A percentile compares a stretch with the other conserved stretches of the same genome.
Evolutionary conservation across 2,888 invertebrate genomes (phyloP).

Genomic region (Sarcophaga carnaria): DNA sequence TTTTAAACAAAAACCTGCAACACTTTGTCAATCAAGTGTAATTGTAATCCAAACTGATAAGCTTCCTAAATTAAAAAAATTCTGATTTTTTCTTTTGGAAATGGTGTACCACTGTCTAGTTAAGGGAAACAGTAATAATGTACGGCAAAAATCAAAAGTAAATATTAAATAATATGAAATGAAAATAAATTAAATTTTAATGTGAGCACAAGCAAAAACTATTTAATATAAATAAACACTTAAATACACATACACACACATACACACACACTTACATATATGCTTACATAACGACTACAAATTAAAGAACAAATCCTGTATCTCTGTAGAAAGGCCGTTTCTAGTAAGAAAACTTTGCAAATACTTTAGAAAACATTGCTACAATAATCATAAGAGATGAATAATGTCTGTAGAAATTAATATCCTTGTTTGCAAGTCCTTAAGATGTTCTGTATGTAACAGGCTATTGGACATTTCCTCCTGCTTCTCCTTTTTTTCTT

Average conservation of each 20-base stretch:
- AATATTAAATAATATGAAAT: slow-evolving; percentile 47
- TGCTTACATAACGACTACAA: background rate
- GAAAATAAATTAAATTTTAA: slow-evolving; percentile 54
- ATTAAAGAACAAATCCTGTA: background rate
- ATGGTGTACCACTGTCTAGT: background rate
- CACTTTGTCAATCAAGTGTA: too few relatives aligned
- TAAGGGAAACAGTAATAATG: background rate
- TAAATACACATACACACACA: background rate
- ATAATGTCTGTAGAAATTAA: too few relatives aligned
- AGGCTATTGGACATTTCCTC: too few relatives aligned
- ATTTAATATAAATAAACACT: background rate
- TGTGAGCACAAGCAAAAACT: background rate
- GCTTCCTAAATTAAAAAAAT: too few relatives aligned
- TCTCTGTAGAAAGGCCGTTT: background rate
- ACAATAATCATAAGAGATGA: too few relatives aligned
- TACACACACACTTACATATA: background rate
- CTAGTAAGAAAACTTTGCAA: too few relatives aligned
- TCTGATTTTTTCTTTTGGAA: background rate
- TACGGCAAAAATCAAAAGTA: slow-evolving; percentile 40
- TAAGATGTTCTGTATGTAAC: too few relatives aligned
- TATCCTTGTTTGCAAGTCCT: too few relatives aligned
- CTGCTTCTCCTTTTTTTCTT: too few relatives aligned
- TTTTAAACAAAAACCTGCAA: too few relatives aligned
- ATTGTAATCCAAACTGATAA: too few relatives aligned
- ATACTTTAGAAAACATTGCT: too few relatives aligned